Conservation (phyloP, 2,888 invertebrate species). For the Alviniconcha strummeri region DNA sequence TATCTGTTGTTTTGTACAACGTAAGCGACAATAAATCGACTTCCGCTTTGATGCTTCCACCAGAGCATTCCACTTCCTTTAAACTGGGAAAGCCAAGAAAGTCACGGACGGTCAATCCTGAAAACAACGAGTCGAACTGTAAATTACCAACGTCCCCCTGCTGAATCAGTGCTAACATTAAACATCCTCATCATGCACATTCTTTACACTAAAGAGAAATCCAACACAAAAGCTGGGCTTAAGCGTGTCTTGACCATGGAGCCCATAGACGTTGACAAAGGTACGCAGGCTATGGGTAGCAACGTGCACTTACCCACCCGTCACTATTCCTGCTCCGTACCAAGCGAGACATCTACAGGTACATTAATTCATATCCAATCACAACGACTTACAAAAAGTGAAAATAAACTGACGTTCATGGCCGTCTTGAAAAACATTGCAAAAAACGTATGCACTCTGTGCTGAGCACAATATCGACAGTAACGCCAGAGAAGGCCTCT, state of each 20-base stretch:
- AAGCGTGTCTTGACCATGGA: neutral
- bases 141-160: neutral
- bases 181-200: neutral
- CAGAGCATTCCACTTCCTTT: conserved; percentile 31
- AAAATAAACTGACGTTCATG: no score
- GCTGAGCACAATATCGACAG: no score
- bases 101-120: conserved; percentile 27
- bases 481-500: no score
- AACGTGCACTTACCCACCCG: no score
- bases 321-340: no score
- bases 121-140: neutral
- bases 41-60: conserved; percentile 3
- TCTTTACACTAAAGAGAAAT: neutral
- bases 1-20: neutral
- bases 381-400: no score
- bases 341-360: no score
- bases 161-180: neutral
- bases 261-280: no score
- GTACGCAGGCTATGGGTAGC: no score
- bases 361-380: no score
- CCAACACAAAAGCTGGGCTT: neutral
- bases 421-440: no score
- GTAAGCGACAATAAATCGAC: conserved; percentile 19
- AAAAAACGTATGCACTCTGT: no score
- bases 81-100: conserved; percentile 25